Base-by-base conservation (phyloP, 2,113 vertebrate genomes). In the Cynopterus brachyotis region DNA sequence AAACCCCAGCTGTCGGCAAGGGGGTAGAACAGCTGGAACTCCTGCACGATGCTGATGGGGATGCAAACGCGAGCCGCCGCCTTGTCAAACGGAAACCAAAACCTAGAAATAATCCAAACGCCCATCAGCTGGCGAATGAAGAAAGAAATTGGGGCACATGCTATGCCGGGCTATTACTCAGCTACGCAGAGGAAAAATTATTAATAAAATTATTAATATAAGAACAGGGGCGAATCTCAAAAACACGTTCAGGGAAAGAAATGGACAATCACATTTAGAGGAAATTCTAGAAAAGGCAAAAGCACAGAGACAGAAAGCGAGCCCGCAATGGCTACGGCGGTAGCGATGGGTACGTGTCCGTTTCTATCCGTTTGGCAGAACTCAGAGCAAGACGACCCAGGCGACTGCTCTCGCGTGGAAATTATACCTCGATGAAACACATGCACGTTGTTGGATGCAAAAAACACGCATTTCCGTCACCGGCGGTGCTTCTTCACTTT, bases 191-290 rank as follows among this genome's bases (percentile, higher is more conserved):
- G 81, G 55, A 32, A 40, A 53, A n/a, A n/a, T n/a, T n/a, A n/a
- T n/a, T n/a, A n/a, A n/a, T n/a, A n/a, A 8, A 12, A 12, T 32
- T 8, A 15, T 5, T 24, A n/a, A 47, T 5, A 30, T 1, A 15
- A 45, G 55, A 72, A 66, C 9, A 0, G 4, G 37, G 6, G 10
- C 22, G 42, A 66, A 59, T 67, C 73, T 81, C 82, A 35, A 70
- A 59, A 70, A 30, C 32, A 15, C 0, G 12, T 3, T 35, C 72
- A 2, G 9, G 5, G 7, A 80, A 79, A 66, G 53, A 45, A 73
- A 30, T 1, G 0, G 9, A 9, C 3, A 2, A 50, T 28, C 10
- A 20, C 73, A 6, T 19, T 22, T 1, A 16, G 0, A 11, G 1
- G 62, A 73, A 69, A 47, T 60, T 59, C 81, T 60, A 66, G 70